These are phyloP conservation scores for Linurgus olivaceus DNA, from an alignment of 2,797 vertebrate species.

Conservation along the genomic window DNA sequence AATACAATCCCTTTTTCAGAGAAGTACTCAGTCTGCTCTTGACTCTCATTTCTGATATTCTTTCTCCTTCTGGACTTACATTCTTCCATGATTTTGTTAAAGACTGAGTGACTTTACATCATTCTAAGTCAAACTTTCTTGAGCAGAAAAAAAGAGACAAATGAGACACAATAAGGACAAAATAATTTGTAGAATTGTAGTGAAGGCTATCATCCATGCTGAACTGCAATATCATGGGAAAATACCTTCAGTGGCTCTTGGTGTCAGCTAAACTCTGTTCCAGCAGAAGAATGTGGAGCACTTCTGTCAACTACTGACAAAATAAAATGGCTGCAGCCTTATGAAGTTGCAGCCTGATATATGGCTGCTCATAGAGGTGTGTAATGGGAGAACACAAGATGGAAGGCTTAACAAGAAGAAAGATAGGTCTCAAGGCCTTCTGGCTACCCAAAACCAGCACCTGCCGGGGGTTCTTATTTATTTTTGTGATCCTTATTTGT, in stretches of 20 bases:
- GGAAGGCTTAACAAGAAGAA: neutral
- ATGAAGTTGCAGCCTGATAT: neutral
- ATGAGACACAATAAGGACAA: neutral
- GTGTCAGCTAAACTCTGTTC: neutral
- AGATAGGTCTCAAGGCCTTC: neutral
- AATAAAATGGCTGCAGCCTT: neutral
- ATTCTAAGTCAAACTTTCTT: neutral
- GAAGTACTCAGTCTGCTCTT: neutral
- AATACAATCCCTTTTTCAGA: neutral
- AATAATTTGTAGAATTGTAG: neutral
- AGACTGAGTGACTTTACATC: neutral
- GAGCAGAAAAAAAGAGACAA: neutral
- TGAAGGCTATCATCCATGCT: neutral
- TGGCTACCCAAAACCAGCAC: neutral
- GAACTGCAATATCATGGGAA: neutral
- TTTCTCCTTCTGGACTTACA: neutral
- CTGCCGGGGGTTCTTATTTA: neutral
- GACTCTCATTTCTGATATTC: neutral
- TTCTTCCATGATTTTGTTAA: neutral
- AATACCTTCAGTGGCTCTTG: neutral
- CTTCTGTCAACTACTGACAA: neutral
- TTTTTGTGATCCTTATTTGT: neutral
- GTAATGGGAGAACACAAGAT: neutral
- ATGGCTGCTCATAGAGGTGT: neutral
- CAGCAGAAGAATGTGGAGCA: neutral